Base-by-base conservation (phyloP, 2,797 vertebrate genomes). In the Coregonus sp. region DNA sequence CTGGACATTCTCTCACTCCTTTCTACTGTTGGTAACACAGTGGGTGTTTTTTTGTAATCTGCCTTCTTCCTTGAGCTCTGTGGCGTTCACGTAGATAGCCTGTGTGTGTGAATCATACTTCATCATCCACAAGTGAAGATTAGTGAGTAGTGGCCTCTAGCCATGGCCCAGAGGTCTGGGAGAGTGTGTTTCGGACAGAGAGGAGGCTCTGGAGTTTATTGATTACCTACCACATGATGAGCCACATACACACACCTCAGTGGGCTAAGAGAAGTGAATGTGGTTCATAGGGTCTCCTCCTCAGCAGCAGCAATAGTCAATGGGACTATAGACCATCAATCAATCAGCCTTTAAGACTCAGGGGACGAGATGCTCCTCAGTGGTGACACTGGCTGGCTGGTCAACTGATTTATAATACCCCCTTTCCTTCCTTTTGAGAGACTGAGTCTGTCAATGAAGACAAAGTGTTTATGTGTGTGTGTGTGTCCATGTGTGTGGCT, bases 401-500 rank as follows among this genome's bases (percentile, higher is more conserved):
- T 72, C 52, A 54, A 29, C 52, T 72, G 29, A 72, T 56, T 56
- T 72, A 59, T 31, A 33, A 29, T n/a, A 56, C 16, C 52, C 20
- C 16, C 25, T 25, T 70, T 52, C 7, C 71, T 16, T n/a, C 31
- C 2, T 31, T 29, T 18, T 25, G 5, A 35, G 16, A 35, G 65
- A 33, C 12, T 59, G 5, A 35, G 15, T 35, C 31, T 68, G 33
- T 68, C 33, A 29, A 68, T 66, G 29, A 75, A 20, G 47, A 77
- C 33, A 29, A 59, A 76, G 70, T 33, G 70, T 35, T 20, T 25
- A 12, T 69, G 63, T 81, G 25, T 77, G 20, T 61, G 75, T 33
- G 29, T 63, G 59, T 63, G 59, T 63, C 59, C 2, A 47, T 47
- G n/a, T 63, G 59, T 63, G 59, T 25, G 59, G 59, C 59, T 11